These are phyloP conservation scores for Tricholaema leucomelas DNA, from an alignment of 2,113 vertebrate genomes.

Conservation along the genomic window DNA sequence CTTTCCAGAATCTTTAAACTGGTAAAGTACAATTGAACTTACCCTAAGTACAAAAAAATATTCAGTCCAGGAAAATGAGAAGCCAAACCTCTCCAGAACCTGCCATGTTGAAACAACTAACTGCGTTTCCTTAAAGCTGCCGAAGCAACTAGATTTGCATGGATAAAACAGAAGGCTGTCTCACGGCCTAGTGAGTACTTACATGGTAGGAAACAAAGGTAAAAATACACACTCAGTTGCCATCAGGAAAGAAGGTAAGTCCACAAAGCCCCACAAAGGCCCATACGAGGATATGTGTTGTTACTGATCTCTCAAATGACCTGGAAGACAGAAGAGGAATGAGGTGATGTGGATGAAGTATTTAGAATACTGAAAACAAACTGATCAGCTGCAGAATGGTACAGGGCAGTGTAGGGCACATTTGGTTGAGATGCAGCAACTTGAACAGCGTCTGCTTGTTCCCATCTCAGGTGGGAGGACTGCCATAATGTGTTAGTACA, in stretches of 20 bases:
- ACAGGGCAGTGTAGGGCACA: not conserved
- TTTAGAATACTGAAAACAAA: not conserved
- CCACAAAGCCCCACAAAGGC: not conserved
- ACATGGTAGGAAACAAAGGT: not conserved
- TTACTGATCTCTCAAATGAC: not conserved
- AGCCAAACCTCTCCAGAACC: not conserved
- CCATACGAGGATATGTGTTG: not conserved
- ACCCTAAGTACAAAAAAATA: not conserved
- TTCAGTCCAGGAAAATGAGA: not conserved
- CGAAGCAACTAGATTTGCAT: not conserved
- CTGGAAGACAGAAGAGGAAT: not conserved
- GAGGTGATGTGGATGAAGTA: not conserved
- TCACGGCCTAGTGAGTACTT: not conserved
- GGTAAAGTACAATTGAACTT: constrained; percentile 80
- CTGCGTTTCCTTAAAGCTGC: not conserved
- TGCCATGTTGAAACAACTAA: not conserved
- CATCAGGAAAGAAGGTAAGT: not conserved
- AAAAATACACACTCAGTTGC: not conserved
- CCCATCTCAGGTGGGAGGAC: not conserved
- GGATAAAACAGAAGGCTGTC: not conserved
- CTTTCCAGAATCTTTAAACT: constrained; percentile 98
- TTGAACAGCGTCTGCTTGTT: not conserved
- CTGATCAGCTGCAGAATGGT: not conserved
- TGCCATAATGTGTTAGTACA: fast-evolving
- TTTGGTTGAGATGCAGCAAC: not conserved